Evolutionary conservation across 2,888 invertebrate species (phyloP).

Genomic region (Lamproptera curius): DNA sequence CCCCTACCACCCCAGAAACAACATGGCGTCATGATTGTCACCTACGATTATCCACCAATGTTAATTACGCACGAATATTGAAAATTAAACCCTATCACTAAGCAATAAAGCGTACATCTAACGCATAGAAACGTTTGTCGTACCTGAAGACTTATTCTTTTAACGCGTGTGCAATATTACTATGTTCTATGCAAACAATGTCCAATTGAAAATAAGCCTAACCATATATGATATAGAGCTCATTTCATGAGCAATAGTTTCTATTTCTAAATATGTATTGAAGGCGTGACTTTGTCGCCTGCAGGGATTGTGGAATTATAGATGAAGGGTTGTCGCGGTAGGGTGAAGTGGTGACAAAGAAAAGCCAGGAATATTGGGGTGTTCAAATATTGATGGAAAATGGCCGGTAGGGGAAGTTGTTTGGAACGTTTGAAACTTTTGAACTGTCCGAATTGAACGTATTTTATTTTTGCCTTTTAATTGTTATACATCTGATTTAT

Average conservation of each 20-base stretch:
- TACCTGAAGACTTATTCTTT: slow-evolving; percentile 67
- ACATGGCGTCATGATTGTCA: slow-evolving; percentile 75
- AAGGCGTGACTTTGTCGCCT: slow-evolving; percentile 76
- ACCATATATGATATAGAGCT: slow-evolving; percentile 19
- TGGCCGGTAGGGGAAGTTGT: too few relatives aligned
- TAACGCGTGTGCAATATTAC: slow-evolving; percentile 61
- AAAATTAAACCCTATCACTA: slow-evolving; percentile 29
- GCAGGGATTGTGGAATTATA: slow-evolving; percentile 65
- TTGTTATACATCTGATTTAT: too few relatives aligned
- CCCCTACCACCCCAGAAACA: slow-evolving; percentile 61
- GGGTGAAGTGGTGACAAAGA: slow-evolving; percentile 63
- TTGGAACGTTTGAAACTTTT: slow-evolving; percentile 24
- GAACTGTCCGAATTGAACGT: too few relatives aligned
- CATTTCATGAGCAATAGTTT: slow-evolving; percentile 24
- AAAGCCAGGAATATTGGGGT: slow-evolving; percentile 40
- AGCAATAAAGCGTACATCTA: slow-evolving; percentile 31
- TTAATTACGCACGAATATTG: slow-evolving; percentile 21
- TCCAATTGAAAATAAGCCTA: slow-evolving; percentile 30
- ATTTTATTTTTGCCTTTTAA: too few relatives aligned
- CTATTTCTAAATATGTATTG: slow-evolving; percentile 52
- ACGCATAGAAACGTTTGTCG: slow-evolving; percentile 22
- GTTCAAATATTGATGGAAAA: slow-evolving; percentile 59
- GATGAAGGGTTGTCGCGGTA: slow-evolving; percentile 65
- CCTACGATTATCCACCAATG: slow-evolving; percentile 51
- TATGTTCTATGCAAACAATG: slow-evolving; percentile 40